Conservation (phyloP, 2,113 vertebrate species). For the Ophthalmolycus amberensis region DNA sequence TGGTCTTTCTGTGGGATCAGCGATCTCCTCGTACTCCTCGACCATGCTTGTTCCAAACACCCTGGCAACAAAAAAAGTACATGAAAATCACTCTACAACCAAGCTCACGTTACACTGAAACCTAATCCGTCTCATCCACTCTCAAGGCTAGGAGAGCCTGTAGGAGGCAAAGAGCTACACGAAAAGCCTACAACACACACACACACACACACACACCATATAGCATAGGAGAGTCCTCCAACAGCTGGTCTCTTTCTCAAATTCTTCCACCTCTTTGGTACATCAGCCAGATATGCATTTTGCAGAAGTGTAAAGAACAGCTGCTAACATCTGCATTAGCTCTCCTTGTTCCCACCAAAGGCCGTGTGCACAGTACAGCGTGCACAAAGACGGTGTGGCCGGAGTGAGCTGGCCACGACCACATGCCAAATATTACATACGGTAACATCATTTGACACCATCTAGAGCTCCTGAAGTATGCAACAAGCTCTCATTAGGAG, state of each 20-base stretch:
- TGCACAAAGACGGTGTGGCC: neutral
- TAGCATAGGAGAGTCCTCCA: neutral
- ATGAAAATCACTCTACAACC: neutral
- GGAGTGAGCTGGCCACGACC: constrained; percentile 1
- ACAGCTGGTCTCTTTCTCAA: neutral
- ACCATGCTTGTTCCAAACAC: constrained; percentile 99
- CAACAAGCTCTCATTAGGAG: neutral
- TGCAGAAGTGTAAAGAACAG: constrained; percentile 5
- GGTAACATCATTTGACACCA: constrained; percentile 23
- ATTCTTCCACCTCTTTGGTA: neutral
- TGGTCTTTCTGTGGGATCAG: constrained; percentile 90
- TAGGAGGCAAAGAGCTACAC: neutral
- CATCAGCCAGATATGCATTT: neutral
- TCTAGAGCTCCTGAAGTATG: neutral
- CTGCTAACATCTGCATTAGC: neutral
- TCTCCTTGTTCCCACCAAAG: neutral
- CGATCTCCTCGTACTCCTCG: constrained; percentile 97
- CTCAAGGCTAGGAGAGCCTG: neutral
- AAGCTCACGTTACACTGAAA: constrained; percentile 11
- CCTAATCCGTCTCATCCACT: neutral
- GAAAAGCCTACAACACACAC: neutral
- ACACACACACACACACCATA: neutral
- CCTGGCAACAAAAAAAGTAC: constrained; percentile 70
- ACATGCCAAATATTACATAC: constrained; percentile 8
- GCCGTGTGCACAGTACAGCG: neutral